Evolutionary conservation across 2,888 invertebrate genomes (phyloP), one percentile per base, ranked within the genome.

Genomic region (Patella ulyssiponensis): DNA sequence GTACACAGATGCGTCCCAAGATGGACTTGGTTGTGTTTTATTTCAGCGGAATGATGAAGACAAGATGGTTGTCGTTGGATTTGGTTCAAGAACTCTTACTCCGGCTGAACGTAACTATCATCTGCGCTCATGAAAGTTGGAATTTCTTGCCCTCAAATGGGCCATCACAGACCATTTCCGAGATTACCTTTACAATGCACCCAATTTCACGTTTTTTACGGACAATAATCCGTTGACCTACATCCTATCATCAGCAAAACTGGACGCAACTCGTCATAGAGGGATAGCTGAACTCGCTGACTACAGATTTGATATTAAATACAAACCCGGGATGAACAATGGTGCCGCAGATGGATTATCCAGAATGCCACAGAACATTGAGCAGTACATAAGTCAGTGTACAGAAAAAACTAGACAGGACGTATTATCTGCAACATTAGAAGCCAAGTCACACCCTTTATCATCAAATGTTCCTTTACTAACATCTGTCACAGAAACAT

Each of bases 291-390:
- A 76, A 51, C 69, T 81, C 2, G 51, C 78, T 69, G 73, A 73
- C 12, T 79, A 76, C 73, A 74, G 80, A 20, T 83, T 78, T 73
- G 23, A 71, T 14, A 76, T 81, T 27, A 64, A 76, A 17, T 73
- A 80, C 56, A 74, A 79, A 71, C 74, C 79, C 51, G 82, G 83
- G 27, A 27, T 58, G 14, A 15, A 76, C 15, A 79, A 83, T 75
- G 33, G 64, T 14, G 80, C 78, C 74, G 81, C 78, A n/a, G 76
- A 82, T 76, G 76, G 69, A n/a, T 71, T 79, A 27, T 78, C 80
- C 2, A 69, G 81, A 69, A 73, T 77, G 12, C 78, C 81, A 17
- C 33, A 33, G n/a, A 12, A 58, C n/a, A n/a, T 58, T 1, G 15
- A 58, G 17, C 17, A 14, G 14, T 56, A 56, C 56, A 14, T 17